phyloP scores from a whole-genome alignment of 53 echinoderm and acorn worm species.

The Temnopleurus reevesii region DNA sequence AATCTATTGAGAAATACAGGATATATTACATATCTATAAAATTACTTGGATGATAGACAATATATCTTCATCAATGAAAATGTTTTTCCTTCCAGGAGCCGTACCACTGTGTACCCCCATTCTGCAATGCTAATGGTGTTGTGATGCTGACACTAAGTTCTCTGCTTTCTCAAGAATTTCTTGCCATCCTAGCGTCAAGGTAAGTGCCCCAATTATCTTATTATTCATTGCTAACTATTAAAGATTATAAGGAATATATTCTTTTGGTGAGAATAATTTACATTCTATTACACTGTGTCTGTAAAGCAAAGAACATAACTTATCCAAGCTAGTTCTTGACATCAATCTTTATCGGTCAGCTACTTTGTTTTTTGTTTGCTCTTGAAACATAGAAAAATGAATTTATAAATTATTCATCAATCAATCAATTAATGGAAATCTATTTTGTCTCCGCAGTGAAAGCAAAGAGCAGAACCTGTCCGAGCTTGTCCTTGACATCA shows the following conservation, averaged over 20 bases:
- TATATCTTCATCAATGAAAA: no score
- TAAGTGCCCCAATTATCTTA: background rate
- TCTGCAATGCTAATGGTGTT: constrained; percentile 79
- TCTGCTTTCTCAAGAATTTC: constrained; percentile 81
- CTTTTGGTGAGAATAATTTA: no score
- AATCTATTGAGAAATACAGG: no score
- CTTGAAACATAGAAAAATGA: background rate
- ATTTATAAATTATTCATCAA: no score
- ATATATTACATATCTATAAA: no score
- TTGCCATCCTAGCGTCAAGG: constrained; percentile 70
- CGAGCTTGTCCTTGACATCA: constrained; percentile 74
- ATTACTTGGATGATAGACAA: no score
- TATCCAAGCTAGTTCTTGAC: background rate
- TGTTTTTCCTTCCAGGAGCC: constrained; percentile 69
- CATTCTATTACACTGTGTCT: no score
- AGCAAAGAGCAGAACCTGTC: constrained; percentile 50
- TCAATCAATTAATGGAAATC: no score
- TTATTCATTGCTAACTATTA: no score
- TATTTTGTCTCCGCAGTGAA: constrained; percentile 25
- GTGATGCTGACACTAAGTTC: constrained; percentile 83
- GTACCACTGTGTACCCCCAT: constrained; percentile 86
- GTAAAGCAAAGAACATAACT: background rate
- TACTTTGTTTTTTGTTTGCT: background rate
- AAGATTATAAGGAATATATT: no score
- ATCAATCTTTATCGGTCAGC: no score